A percentile compares a stretch with the other conserved stretches of the same genome.
Evolutionary conservation across 1,140 invertebrate species (phyloP).

Genomic region (Asobara japonica): DNA sequence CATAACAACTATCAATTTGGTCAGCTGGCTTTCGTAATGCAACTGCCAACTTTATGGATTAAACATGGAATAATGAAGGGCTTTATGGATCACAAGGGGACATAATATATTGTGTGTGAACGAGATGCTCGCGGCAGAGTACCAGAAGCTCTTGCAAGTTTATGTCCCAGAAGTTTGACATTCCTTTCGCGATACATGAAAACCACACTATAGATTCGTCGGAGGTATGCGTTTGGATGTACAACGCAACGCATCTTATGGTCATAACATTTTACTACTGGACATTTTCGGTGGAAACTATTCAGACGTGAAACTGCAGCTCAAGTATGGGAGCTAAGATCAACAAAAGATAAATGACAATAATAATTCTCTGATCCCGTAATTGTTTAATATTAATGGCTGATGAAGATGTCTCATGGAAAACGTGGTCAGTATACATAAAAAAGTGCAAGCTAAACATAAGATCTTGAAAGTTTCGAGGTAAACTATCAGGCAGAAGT

Average conservation of each 20-base stretch:
- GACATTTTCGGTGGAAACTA: neutral
- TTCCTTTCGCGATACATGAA: neutral
- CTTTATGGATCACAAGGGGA: neutral
- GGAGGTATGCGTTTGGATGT: neutral
- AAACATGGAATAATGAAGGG: too few relatives aligned
- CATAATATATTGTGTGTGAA: neutral
- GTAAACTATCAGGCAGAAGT: too few relatives aligned
- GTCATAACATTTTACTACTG: neutral
- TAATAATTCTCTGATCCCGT: too few relatives aligned
- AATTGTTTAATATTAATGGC: too few relatives aligned
- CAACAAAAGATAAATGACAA: too few relatives aligned
- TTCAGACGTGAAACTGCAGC: neutral
- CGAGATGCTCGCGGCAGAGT: neutral
- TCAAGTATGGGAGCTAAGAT: neutral
- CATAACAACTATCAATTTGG: conserved; percentile 13
- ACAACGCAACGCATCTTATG: neutral
- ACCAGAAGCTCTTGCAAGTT: neutral
- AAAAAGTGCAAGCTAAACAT: too few relatives aligned
- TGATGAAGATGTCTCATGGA: too few relatives aligned
- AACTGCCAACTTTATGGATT: neutral
- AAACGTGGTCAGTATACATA: too few relatives aligned
- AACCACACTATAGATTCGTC: neutral
- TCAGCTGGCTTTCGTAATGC: neutral
- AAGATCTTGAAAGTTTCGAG: too few relatives aligned
- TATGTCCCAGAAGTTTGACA: neutral